A percentile compares a stretch with the other conserved stretches of the same genome.
These are phyloP conservation scores for Branchellion lobata DNA, from an alignment of 2,888 invertebrate species.

Conservation along the genomic window DNA sequence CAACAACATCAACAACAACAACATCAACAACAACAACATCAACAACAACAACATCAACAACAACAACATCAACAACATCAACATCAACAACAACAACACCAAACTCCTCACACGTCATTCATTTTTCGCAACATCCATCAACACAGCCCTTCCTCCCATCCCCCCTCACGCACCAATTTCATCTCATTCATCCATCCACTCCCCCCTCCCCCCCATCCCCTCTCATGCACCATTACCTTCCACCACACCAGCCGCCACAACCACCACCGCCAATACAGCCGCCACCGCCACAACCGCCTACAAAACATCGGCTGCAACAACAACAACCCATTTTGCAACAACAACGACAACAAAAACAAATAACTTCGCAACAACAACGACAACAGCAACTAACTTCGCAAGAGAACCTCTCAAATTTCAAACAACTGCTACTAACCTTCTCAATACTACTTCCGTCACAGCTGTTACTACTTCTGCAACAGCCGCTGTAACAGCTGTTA, in stretches of 20 bases:
- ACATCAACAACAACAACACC: neutral
- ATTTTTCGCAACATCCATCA: neutral
- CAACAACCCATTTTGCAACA: neutral
- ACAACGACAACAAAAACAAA: no score
- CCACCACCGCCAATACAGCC: neutral
- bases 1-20: neutral
- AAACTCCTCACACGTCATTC: neutral
- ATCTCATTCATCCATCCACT: neutral
- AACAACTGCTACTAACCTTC: no score
- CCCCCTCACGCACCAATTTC: neutral
- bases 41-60: slow-evolving; percentile 25
- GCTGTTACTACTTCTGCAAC: neutral
- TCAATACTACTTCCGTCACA: no score
- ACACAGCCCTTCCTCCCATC: neutral
- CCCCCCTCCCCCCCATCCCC: neutral
- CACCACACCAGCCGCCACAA: neutral
- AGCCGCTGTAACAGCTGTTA: neutral
- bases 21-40: neutral
- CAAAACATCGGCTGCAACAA: neutral
- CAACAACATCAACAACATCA: neutral
- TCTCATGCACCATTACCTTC: neutral
- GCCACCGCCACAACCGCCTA: neutral
- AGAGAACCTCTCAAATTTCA: no score
- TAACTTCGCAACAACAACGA: no score
- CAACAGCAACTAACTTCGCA: no score